These are phyloP conservation scores for Stegophylla sp. DNA, from an alignment of 2,888 invertebrate genomes.

Conservation along the genomic window DNA sequence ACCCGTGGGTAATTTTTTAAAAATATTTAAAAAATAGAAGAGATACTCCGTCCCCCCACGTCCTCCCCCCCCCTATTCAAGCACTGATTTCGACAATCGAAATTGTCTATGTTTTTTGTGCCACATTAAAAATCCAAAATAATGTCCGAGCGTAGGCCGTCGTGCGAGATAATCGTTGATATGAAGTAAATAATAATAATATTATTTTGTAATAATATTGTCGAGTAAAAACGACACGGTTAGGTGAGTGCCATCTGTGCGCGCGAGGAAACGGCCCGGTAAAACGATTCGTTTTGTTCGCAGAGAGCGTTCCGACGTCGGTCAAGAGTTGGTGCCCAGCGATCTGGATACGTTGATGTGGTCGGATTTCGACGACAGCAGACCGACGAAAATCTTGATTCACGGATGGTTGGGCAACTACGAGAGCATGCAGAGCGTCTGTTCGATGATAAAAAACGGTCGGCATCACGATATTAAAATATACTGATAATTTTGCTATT, in stretches of 20 bases:
- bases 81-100: no score
- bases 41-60: no score
- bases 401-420: slow-evolving; percentile 35
- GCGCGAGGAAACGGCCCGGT: background rate
- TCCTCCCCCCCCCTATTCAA: no score
- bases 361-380: background rate
- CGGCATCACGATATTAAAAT: background rate
- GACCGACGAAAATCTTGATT: slow-evolving; percentile 24
- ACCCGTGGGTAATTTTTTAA: no score
- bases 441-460: slow-evolving; percentile 10
- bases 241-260: background rate
- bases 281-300: background rate
- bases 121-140: no score
- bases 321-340: background rate
- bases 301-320: background rate
- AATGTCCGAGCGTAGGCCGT: no score
- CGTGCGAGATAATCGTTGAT: no score
- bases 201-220: background rate
- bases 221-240: background rate
- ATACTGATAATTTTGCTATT: no score
- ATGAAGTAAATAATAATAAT: no score
- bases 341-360: background rate
- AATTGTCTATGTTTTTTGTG: no score
- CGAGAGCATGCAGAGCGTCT: background rate
- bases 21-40: no score